These are phyloP conservation scores for Drosophila anomalata DNA, from an alignment of 2,888 invertebrate species.

Conservation along the genomic window DNA sequence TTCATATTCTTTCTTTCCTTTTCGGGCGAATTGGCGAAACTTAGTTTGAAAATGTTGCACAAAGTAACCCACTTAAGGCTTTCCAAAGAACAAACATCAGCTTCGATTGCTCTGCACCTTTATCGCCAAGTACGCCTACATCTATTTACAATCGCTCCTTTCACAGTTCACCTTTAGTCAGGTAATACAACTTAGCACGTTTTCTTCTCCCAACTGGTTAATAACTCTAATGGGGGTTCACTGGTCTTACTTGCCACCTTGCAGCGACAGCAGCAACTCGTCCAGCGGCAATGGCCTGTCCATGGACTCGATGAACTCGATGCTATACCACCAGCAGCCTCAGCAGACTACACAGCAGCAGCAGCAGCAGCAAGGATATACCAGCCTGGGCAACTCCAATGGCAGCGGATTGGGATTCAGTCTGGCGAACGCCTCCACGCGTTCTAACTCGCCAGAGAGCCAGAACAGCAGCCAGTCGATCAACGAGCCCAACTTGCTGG, in stretches of 20 bases:
- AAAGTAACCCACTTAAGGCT: constrained; percentile 84
- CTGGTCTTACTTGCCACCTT: constrained; percentile 19
- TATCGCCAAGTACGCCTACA: constrained; percentile 84
- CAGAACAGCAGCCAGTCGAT: constrained; percentile 82
- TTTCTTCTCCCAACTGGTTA: not conserved
- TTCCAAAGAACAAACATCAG: constrained; percentile 84
- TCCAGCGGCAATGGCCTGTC: constrained; percentile 80
- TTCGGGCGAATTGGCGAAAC: constrained; percentile 73
- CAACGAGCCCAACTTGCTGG: constrained; percentile 79
- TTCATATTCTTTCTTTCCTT: constrained; percentile 59
- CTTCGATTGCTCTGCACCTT: constrained; percentile 84
- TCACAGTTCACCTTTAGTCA: constrained; percentile 83
- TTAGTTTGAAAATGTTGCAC: constrained; percentile 84
- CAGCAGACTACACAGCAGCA: constrained; percentile 39
- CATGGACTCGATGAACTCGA: constrained; percentile 77
- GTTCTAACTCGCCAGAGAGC: constrained; percentile 83
- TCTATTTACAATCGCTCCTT: constrained; percentile 83
- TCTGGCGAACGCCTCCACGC: constrained; percentile 77
- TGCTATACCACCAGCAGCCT: constrained; percentile 68
- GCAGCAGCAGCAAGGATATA: constrained; percentile 44
- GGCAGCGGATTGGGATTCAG: constrained; percentile 60
- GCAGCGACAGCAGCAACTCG: constrained; percentile 82
- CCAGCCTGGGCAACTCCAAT: constrained; percentile 44
- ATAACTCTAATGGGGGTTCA: not conserved
- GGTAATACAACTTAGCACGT: constrained; percentile 75